Conservation (phyloP, 2,113 vertebrate genomes). For the Emydocephalus ijimae region DNA sequence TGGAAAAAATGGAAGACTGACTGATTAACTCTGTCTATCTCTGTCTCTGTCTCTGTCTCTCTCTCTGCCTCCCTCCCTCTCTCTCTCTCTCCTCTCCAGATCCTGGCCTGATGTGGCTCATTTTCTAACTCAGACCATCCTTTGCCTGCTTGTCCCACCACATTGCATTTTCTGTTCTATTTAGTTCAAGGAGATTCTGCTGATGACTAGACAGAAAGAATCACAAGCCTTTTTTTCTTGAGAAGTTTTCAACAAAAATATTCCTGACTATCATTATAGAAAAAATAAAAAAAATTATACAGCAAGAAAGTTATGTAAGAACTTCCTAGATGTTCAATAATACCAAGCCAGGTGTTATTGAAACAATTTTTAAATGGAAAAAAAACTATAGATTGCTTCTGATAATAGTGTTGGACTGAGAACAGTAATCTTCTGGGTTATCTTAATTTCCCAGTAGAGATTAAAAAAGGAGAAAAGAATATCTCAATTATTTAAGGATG, state of each 20-base stretch:
- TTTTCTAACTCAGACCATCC: not conserved
- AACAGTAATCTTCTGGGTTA: not conserved
- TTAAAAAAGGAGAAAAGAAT: not conserved
- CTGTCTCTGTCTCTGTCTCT: no score
- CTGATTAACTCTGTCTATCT: not conserved
- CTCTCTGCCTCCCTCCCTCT: no score
- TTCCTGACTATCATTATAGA: not conserved
- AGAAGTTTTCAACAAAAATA: not conserved
- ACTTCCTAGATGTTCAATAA: not conserved
- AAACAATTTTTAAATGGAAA: not conserved
- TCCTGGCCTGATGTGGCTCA: not conserved
- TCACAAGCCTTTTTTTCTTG: not conserved
- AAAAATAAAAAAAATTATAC: not conserved
- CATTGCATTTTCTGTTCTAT: not conserved
- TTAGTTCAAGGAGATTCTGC: not conserved
- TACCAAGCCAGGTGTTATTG: not conserved
- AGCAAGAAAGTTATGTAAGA: constrained; percentile 2
- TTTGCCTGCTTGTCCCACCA: not conserved
- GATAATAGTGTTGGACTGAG: not conserved
- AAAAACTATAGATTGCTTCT: not conserved
- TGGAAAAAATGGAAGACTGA: not conserved
- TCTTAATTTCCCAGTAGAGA: not conserved
- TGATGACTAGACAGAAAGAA: not conserved
- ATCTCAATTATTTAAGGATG: not conserved
- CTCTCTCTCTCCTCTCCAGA: not conserved